Base-by-base conservation (phyloP, 2,113 vertebrate species). In the Percopsis transmontana region DNA sequence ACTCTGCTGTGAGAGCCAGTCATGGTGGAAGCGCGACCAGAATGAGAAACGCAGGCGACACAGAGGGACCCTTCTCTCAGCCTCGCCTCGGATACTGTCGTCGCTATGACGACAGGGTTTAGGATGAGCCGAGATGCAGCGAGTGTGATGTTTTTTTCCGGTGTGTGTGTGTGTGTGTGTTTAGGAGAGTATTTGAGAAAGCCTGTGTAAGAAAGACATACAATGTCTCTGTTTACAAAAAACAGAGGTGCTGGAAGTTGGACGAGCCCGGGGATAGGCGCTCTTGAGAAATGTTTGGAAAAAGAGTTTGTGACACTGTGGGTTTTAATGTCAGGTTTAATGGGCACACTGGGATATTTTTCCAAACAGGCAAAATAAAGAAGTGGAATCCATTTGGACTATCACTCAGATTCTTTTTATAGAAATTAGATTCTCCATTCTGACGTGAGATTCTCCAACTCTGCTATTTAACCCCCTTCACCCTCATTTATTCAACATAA, bases 61-160 rank as follows among this genome's bases (percentile, higher is more conserved):
- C 88, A 91, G 87, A 90, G 84, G 66, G 71, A 70, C 80, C 89
- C 85, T 89, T 91, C 87, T 90, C 80, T 80, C 74, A n/a, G 72
- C 70, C 76, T 61, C 57, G 58, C 66, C 80, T 85, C 65, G 6
- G 6, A 62, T 58, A 67, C 83, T 2, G 67, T 68, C 12, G 85
- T 91, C 68, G 66, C 89, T 66, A 91, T 90, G 87, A 79, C 86
- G 65, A 88, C 82, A 47, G 69, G 80, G 77, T 77, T 85, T 71
- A 41, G 77, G 70, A 79, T 76, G 73, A 68, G 59, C 55, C 1
- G 38, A 68, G 82, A 80, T 77, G 54, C 65, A 19, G 48, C 14
- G 61, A 68, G 53, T 71, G 70, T n/a, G 74, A 80, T 74, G 66
- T 73, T 75, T 75, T 76, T 81, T 4, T 20, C 16, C 15, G 3